Evolutionary conservation across 1,140 invertebrate species (phyloP).

Genomic region (Aphelenchoides besseyi): DNA sequence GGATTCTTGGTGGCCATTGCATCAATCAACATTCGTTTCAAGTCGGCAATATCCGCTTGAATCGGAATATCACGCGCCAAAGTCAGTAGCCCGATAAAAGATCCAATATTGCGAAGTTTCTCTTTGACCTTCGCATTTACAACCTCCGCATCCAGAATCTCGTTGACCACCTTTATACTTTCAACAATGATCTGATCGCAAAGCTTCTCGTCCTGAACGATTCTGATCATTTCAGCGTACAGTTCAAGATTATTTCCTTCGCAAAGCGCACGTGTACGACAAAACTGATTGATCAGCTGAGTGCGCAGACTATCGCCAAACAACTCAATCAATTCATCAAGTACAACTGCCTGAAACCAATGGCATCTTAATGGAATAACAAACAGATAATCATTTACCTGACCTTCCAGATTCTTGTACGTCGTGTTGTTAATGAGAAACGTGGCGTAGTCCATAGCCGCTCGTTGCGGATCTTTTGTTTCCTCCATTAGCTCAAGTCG

Average conservation of each 20-base stretch:
- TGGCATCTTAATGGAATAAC: background rate
- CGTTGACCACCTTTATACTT: background rate
- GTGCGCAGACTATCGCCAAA: background rate
- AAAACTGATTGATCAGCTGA: background rate
- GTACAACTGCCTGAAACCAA: background rate
- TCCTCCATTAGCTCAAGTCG: background rate
- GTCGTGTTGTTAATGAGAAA: background rate
- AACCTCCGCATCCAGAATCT: background rate
- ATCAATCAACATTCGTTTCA: background rate
- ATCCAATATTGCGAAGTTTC: background rate
- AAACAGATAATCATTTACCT: background rate
- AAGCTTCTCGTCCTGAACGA: background rate
- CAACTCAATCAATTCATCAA: background rate
- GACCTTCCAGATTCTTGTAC: background rate
- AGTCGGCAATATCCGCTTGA: background rate
- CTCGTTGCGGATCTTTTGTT: background rate
- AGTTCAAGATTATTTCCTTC: background rate
- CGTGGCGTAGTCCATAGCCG: background rate
- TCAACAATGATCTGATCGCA: background rate
- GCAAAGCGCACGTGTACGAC: background rate
- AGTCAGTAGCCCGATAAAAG: background rate
- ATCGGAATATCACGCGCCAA: background rate
- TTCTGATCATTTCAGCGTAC: slow-evolving; percentile 1
- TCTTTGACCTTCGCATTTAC: background rate
- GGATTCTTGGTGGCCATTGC: background rate